Conservation (phyloP, 2,797 vertebrate genomes). For the Centropyge bicolor region DNA sequence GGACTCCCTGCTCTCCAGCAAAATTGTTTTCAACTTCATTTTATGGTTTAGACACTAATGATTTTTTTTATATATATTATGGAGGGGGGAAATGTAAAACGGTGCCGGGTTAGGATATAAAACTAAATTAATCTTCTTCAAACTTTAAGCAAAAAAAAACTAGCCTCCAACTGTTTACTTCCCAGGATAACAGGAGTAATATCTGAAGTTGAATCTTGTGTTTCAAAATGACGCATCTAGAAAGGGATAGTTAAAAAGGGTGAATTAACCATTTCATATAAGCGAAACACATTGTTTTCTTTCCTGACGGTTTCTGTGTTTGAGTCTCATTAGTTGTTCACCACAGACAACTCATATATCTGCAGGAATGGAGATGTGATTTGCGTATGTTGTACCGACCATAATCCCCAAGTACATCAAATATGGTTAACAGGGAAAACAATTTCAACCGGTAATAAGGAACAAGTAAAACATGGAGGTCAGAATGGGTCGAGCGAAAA, state of each 20-base stretch:
- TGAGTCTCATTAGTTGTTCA: background rate
- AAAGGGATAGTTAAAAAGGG: background rate
- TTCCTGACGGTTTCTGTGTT: background rate
- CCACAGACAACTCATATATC: background rate
- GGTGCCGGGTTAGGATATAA: background rate
- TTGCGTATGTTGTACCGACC: background rate
- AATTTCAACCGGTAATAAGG: background rate
- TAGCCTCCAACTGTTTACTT: background rate
- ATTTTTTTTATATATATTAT: slow-evolving; percentile 5
- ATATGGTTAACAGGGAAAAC: too few relatives aligned
- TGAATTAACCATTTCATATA: background rate
- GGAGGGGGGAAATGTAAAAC: background rate
- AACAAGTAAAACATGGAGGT: background rate
- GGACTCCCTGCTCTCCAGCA: slow-evolving; percentile 11
- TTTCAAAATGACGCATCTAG: background rate
- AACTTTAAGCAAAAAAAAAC: background rate
- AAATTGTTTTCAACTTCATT: slow-evolving; percentile 41
- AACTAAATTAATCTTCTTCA: background rate
- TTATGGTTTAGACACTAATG: slow-evolving; percentile 14
- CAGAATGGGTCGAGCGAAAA: background rate
- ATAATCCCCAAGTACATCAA: background rate
- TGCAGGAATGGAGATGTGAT: background rate
- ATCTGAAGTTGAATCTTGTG: background rate
- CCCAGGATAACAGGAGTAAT: background rate
- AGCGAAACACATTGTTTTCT: background rate